A percentile compares a stretch with the other conserved stretches of the same genome.
These are phyloP conservation scores for Heliocidaris tuberculata DNA, from an alignment of 35 echinoderm and acorn worm genomes.

Conservation along the genomic window DNA sequence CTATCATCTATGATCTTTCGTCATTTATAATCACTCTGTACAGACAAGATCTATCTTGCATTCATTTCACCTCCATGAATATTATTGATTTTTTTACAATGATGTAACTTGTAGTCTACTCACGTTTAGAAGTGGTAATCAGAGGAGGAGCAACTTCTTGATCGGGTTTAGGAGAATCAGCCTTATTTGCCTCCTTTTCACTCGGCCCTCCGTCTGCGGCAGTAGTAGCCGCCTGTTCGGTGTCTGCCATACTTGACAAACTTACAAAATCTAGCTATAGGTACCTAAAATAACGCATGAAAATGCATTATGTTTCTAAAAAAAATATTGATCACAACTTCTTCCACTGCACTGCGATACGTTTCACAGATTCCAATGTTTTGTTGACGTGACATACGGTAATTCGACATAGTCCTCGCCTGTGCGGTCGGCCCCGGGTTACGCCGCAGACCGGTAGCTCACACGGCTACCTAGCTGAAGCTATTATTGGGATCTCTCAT, in stretches of 20 bases:
- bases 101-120: not conserved
- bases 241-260: not conserved
- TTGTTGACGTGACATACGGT: not conserved
- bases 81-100: no score
- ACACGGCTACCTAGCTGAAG: not conserved
- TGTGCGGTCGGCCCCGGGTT: not conserved
- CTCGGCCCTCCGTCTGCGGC: slow-evolving; percentile 71
- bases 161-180: slow-evolving; percentile 94
- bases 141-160: slow-evolving; percentile 86
- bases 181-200: slow-evolving; percentile 92
- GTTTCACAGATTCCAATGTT: not conserved
- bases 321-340: not conserved
- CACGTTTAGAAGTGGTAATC: slow-evolving; percentile 88
- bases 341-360: not conserved
- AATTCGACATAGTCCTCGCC: not conserved
- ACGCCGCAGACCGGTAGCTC: not conserved
- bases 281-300: not conserved
- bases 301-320: not conserved
- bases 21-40: no score
- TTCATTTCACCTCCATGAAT: not conserved
- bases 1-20: no score
- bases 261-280: not conserved
- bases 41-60: no score
- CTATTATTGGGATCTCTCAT: not conserved
- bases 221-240: slow-evolving; percentile 57